Evolutionary conservation across 2,797 vertebrate species (phyloP), one percentile per base, ranked within the genome.

Genomic region (Triplophysa bombifrons): DNA sequence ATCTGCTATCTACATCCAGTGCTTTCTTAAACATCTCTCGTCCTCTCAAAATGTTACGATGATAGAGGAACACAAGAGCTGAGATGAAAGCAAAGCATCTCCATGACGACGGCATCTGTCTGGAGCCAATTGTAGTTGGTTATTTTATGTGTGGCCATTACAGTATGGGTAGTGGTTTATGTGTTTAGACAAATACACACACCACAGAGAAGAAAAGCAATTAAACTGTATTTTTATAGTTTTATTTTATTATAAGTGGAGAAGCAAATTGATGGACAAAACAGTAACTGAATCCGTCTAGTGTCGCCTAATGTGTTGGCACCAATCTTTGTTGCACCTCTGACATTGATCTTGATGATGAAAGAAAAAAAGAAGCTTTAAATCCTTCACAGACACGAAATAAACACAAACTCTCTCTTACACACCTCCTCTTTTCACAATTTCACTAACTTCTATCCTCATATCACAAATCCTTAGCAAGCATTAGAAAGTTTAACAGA

Each of bases 311-410:
- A 83, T 58, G 44, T 70, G 1, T 38, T 70, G 38, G 76, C 14
- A 64, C 77, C 20, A 64, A 34, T 66, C 9, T 63, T 44, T 74
- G 60, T 46, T n/a, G 70, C 5, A 50, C 34, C n/a, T 1, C 7
- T 68, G 72, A 83, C 76, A 85, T 83, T 82, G 53, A 56, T 77
- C 85, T 88, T 87, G 84, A 78, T 79, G 85, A 90, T 92, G 89
- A 90, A 89, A 87, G 85, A 84, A 30, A 88, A 86, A 85, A 72
- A 85, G 38, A 61, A 83, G 65, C 67, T 80, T 83, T 50, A 72
- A 25, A 38, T n/a, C 22, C 30, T 30, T 30, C 30, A 30, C 30
- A 30, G 20, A 44, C 1, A 60, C 16, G 0, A 65, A 74, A n/a
- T 19, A 8, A 38, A 56, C 12, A 38, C 22, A 50, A 17, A 61